Evolutionary conservation across 1,140 invertebrate species (phyloP).

Genomic region (Hyposmocoma kahamanoa): DNA sequence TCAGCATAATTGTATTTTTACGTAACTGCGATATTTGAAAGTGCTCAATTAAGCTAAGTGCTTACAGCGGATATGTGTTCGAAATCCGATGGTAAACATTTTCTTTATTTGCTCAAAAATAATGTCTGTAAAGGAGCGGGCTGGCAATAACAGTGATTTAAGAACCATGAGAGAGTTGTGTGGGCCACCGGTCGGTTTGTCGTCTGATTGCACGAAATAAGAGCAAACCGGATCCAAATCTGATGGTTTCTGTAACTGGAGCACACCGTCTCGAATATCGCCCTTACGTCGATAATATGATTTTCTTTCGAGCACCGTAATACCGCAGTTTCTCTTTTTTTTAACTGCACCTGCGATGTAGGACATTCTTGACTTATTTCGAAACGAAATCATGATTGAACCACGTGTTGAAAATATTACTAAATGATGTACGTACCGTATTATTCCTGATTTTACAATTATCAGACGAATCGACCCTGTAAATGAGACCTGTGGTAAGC

Average conservation of each 20-base stretch:
- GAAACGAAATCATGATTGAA: constrained; percentile 40
- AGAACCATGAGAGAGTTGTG: constrained; percentile 53
- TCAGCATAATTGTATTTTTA: too few relatives aligned
- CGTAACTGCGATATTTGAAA: too few relatives aligned
- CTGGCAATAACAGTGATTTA: constrained; percentile 50
- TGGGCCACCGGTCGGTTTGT: constrained; percentile 30
- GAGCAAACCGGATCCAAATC: constrained; percentile 65
- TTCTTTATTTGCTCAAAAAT: constrained; percentile 11
- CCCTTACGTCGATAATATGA: constrained; percentile 67
- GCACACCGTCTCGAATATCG: constrained; percentile 64
- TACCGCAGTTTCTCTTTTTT: constrained; percentile 64
- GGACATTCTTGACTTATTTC: constrained; percentile 54
- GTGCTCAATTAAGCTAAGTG: too few relatives aligned
- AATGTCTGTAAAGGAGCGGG: constrained; percentile 15
- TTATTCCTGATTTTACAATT: too few relatives aligned
- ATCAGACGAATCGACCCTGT: too few relatives aligned
- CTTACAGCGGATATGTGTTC: not conserved
- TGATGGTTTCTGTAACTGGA: constrained; percentile 66
- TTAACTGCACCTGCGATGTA: constrained; percentile 60
- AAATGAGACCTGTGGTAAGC: too few relatives aligned
- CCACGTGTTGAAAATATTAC: too few relatives aligned
- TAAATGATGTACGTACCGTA: too few relatives aligned
- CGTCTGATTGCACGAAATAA: constrained; percentile 52
- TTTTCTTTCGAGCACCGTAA: constrained; percentile 62
- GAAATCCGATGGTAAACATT: not conserved